Conservation (phyloP, 2,797 vertebrate genomes). For the Coilia nasus region DNA sequence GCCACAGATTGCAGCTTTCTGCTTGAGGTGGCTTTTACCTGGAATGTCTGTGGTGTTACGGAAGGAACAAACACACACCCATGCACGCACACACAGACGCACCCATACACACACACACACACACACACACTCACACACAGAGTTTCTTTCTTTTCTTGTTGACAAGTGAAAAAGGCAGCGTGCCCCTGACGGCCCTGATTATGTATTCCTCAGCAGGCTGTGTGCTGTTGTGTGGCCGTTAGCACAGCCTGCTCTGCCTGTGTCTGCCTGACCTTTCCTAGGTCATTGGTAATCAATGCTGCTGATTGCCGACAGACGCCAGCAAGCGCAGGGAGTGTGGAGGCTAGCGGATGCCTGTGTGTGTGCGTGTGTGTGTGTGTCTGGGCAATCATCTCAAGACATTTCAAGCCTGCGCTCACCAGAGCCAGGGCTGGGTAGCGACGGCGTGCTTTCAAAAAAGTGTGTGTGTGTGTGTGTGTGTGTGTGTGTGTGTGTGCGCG, state of each 20-base stretch:
- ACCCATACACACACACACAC: no score
- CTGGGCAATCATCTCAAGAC: background rate
- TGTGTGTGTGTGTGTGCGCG: background rate
- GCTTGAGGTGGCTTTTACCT: constrained; percentile 11
- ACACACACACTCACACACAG: no score
- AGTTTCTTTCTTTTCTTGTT: no score
- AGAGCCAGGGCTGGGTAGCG: background rate
- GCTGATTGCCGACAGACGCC: constrained; percentile 18
- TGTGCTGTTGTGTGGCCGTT: background rate
- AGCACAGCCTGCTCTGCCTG: background rate
- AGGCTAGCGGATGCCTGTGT: background rate
- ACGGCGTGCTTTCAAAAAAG: background rate
- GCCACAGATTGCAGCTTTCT: background rate
- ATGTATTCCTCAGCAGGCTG: no score
- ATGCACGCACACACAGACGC: no score
- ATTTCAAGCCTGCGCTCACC: background rate
- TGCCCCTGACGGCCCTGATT: no score
- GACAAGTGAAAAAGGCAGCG: no score
- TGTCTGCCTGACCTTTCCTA: constrained; percentile 13
- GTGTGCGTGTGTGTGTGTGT: no score
- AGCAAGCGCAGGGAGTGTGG: background rate
- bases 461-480: no score
- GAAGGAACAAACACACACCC: background rate
- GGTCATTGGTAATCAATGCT: constrained; percentile 29
- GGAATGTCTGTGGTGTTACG: background rate